These are phyloP conservation scores for Gracilinanus agilis DNA, from an alignment of 2,113 vertebrate species.

Conservation along the genomic window DNA sequence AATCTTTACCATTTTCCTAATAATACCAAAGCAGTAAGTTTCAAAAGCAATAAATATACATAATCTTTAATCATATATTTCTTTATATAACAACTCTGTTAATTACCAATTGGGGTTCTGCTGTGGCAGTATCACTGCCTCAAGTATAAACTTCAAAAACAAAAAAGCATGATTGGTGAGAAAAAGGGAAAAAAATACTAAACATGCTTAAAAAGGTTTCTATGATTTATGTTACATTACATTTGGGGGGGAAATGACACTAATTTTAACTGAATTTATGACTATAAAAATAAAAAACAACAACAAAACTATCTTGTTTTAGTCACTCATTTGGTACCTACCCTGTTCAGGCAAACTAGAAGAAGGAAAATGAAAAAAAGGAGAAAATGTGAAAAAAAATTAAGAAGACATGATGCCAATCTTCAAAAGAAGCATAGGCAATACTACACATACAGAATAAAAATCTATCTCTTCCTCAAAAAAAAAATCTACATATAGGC, in stretches of 20 bases:
- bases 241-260: conserved; percentile 13
- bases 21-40: not conserved
- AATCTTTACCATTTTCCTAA: not conserved
- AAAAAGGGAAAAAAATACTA: not conserved
- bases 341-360: not conserved
- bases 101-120: not conserved
- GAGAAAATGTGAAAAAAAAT: not conserved
- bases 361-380: not conserved
- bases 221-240: not conserved
- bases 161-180: not conserved
- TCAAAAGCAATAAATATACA: conserved; percentile 16
- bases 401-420: not conserved
- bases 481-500: not conserved
- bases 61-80: conserved; percentile 31
- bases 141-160: conserved; percentile 11
- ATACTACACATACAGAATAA: not conserved
- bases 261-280: not conserved
- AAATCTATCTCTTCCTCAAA: not conserved
- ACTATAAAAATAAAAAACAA: not conserved
- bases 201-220: not conserved
- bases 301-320: not conserved
- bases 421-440: not conserved
- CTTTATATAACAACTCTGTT: not conserved
- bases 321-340: not conserved
- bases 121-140: not conserved